Evolutionary conservation across 2,888 invertebrate species (phyloP).

Genomic region (Prosopocoilus inquinatus): DNA sequence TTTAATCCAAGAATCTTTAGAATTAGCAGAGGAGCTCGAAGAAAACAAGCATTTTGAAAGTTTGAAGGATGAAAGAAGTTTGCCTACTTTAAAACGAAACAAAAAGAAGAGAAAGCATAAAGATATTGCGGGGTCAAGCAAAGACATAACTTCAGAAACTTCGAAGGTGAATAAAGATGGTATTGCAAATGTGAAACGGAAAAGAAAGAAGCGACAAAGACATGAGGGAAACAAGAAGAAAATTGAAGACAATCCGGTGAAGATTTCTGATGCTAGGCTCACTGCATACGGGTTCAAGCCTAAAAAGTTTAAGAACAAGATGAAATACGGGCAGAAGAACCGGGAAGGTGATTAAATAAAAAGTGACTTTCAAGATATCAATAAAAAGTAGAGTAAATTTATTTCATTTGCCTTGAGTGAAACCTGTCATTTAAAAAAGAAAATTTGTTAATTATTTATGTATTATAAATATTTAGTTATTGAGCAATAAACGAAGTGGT

Average conservation of each 20-base stretch:
- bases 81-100: background rate
- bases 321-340: slow-evolving; percentile 55
- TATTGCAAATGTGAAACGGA: background rate
- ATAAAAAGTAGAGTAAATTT: no score
- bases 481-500: no score
- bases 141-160: background rate
- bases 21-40: no score
- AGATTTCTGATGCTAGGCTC: slow-evolving; percentile 74
- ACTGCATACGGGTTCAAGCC: slow-evolving; percentile 92
- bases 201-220: background rate
- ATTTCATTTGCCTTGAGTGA: no score
- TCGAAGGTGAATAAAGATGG: background rate
- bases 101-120: background rate
- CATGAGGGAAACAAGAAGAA: background rate
- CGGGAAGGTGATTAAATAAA: no score
- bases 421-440: no score
- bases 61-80: background rate
- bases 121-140: background rate
- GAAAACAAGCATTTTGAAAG: background rate
- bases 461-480: no score
- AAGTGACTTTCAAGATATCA: no score
- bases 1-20: background rate
- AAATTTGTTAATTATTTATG: no score
- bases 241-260: slow-evolving; percentile 12
- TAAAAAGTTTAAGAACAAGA: slow-evolving; percentile 77